Conservation (phyloP, 2,888 invertebrate species). For the Cataglyphis albicans region DNA sequence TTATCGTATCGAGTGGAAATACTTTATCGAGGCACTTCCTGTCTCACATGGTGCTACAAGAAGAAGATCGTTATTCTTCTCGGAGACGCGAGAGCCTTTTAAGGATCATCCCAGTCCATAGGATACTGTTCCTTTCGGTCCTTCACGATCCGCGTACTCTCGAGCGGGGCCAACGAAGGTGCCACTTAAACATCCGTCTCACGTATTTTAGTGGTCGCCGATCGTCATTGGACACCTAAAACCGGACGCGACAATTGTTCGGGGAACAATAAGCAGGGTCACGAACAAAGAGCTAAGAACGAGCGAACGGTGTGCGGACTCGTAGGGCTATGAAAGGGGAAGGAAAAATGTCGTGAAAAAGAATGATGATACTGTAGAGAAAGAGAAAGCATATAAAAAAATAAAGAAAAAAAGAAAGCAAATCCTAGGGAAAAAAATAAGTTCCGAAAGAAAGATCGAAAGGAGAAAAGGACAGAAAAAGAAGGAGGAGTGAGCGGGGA, state of each 20-base stretch:
- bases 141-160: conserved; percentile 14
- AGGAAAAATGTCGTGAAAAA: conserved; percentile 11
- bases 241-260: conserved; percentile 77
- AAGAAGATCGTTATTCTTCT: conserved; percentile 69
- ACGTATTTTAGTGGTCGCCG: conserved; percentile 76
- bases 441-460: background rate
- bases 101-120: conserved; percentile 63
- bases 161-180: conserved; percentile 41
- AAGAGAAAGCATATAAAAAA: background rate
- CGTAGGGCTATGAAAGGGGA: conserved; percentile 21
- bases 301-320: conserved; percentile 35
- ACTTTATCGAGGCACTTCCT: conserved; percentile 55
- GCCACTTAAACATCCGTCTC: conserved; percentile 75
- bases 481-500: background rate
- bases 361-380: conserved; percentile 32
- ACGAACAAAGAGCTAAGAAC: conserved; percentile 70
- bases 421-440: conserved; percentile 11
- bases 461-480: background rate
- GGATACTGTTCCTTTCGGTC: conserved; percentile 60
- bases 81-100: conserved; percentile 60
- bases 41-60: conserved; percentile 26
- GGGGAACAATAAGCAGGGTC: conserved; percentile 73
- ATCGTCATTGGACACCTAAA: conserved; percentile 75
- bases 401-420: conserved; percentile 7
- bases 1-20: conserved; percentile 18